phyloP scores from a whole-genome alignment of 2,113 vertebrate genomes.

The Anoura caudifer region DNA sequence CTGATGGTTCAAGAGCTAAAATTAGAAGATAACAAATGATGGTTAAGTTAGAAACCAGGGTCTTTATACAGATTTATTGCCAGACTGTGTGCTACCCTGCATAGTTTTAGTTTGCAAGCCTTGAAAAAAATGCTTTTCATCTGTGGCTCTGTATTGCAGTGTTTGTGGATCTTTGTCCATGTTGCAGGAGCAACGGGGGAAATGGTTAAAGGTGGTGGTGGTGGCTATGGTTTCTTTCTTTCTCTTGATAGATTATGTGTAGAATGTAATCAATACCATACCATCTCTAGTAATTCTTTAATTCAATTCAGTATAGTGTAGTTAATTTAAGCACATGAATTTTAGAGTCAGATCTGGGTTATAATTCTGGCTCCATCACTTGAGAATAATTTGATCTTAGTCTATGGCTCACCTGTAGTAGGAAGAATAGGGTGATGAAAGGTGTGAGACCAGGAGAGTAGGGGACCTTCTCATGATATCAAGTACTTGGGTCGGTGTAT shows the following conservation, averaged over 20 bases:
- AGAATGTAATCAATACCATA: neutral
- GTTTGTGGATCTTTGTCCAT: neutral
- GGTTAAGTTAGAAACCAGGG: neutral
- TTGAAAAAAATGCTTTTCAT: neutral
- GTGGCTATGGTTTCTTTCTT: neutral
- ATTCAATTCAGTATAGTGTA: neutral
- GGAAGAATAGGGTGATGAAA: neutral
- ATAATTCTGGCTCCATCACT: neutral
- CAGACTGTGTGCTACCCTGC: neutral
- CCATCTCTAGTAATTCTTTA: neutral
- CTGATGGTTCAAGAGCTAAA: constrained; percentile 27
- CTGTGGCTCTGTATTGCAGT: neutral
- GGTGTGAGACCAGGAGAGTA: neutral
- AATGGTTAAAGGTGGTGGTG: neutral
- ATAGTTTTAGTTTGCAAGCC: constrained; percentile 7
- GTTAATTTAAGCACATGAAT: neutral
- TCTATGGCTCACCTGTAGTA: neutral
- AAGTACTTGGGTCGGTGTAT: neutral
- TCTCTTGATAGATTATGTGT: neutral
- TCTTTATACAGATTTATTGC: neutral
- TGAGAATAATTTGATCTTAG: neutral
- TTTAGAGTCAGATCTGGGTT: neutral
- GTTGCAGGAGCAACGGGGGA: neutral
- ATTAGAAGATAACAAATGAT: neutral
- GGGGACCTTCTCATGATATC: neutral